These are phyloP conservation scores for Heliconius hermathena DNA, from an alignment of 1,140 invertebrate genomes.

Conservation along the genomic window DNA sequence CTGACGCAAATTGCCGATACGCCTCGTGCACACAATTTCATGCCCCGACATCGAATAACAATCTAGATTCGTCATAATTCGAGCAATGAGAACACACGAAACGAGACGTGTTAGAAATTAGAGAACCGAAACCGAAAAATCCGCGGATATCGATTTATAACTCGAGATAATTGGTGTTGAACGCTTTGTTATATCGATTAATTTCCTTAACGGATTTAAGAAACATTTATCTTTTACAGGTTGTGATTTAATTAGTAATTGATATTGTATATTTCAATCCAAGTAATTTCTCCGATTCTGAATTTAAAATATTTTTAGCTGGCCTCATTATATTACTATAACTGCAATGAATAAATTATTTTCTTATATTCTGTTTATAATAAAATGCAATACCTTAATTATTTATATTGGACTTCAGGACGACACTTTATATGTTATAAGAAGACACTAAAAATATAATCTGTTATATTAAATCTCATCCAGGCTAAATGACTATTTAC, in stretches of 20 bases:
- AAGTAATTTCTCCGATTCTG: background rate
- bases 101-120: conserved; percentile 49
- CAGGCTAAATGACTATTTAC: conserved; percentile 27
- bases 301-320: background rate
- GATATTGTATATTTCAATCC: background rate
- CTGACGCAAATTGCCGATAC: conserved; percentile 80
- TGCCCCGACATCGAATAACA: conserved; percentile 70
- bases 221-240: background rate
- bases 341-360: no score
- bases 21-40: conserved; percentile 80
- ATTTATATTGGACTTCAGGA: no score
- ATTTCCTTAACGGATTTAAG: conserved; percentile 37
- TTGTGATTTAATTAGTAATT: background rate
- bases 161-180: conserved; percentile 42
- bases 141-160: conserved; percentile 51
- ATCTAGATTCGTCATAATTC: conserved; percentile 77
- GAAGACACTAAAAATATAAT: background rate
- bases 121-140: conserved; percentile 45
- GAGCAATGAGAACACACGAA: conserved; percentile 60
- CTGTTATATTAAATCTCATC: background rate
- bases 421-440: no score
- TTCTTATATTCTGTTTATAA: no score
- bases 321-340: background rate
- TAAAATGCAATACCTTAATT: no score
- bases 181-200: conserved; percentile 48